Conservation (phyloP, 2,113 vertebrate species). For the Manacus vitellinus region DNA sequence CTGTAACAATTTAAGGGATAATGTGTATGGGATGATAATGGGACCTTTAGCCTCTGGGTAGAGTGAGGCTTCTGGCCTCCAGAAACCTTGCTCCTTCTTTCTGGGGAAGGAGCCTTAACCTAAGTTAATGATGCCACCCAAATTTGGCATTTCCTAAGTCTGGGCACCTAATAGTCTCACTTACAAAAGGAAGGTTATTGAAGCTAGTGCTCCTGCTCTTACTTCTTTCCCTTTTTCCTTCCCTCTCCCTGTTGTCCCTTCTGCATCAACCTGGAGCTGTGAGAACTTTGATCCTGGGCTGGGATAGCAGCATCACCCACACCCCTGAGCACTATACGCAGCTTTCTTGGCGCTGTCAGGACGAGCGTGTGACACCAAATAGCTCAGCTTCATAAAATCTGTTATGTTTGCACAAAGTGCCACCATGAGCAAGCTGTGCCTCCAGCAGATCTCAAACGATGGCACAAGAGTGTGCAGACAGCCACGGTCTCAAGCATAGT, state of each 20-base stretch:
- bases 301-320: not conserved
- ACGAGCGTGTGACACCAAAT: fast-evolving
- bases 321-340: fast-evolving
- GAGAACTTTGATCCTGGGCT: not conserved
- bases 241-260: fast-evolving
- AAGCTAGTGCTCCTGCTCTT: not conserved
- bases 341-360: not conserved
- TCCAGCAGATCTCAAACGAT: fast-evolving
- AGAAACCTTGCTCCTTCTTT: not conserved
- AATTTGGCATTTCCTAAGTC: not conserved
- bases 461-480: fast-evolving
- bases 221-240: not conserved
- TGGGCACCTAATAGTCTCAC: not conserved
- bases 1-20: fast-evolving
- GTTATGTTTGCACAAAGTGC: not conserved
- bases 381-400: not conserved
- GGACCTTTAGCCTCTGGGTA: not conserved
- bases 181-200: not conserved
- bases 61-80: not conserved
- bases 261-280: not conserved
- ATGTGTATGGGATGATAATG: not conserved
- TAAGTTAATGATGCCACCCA: not conserved
- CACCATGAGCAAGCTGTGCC: not conserved
- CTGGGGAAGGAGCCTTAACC: not conserved
- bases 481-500: fast-evolving